Conservation (phyloP, 2,797 vertebrate species). For the Poeciliopsis turneri region DNA sequence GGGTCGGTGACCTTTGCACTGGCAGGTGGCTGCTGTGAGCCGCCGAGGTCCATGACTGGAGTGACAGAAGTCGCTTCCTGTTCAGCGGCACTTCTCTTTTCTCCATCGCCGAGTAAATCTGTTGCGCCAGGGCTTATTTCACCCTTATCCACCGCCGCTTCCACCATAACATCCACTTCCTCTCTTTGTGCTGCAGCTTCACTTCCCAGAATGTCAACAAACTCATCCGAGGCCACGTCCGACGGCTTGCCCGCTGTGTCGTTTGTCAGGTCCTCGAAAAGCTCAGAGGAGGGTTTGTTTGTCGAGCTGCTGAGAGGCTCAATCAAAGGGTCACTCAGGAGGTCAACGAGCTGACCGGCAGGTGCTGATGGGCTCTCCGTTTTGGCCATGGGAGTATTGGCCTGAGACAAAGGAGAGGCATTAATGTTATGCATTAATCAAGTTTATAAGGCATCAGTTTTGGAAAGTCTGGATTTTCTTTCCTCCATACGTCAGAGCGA, state of each 20-base stretch:
- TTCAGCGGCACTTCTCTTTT: slow-evolving; percentile 12
- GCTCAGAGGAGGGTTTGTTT: slow-evolving; percentile 50
- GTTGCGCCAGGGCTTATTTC: slow-evolving; percentile 15
- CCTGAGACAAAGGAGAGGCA: slow-evolving; percentile 69
- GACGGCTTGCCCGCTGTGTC: slow-evolving; percentile 43
- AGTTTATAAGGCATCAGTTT: too few species aligned
- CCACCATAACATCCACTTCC: slow-evolving; percentile 41
- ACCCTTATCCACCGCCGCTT: slow-evolving; percentile 7
- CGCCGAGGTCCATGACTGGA: slow-evolving; percentile 45
- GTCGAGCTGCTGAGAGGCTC: slow-evolving; percentile 49
- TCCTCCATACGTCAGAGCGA: too few species aligned
- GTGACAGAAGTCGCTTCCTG: slow-evolving; percentile 28
- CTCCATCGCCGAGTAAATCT: slow-evolving; percentile 18
- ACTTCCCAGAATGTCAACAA: slow-evolving; percentile 68
- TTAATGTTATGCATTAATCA: neutral
- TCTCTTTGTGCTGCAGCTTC: slow-evolving; percentile 46
- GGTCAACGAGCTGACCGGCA: slow-evolving; percentile 38
- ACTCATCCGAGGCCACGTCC: slow-evolving; percentile 60
- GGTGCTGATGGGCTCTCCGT: slow-evolving; percentile 59
- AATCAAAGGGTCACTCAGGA: slow-evolving; percentile 48
- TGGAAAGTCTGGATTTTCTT: too few species aligned
- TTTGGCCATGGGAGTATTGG: slow-evolving; percentile 62
- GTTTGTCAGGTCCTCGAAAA: slow-evolving; percentile 67
- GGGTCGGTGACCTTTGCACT: slow-evolving; percentile 42
- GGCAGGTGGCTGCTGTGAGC: slow-evolving; percentile 4